Conservation (phyloP, 1,140 invertebrate genomes). For the Drosophila subpulchrella region DNA sequence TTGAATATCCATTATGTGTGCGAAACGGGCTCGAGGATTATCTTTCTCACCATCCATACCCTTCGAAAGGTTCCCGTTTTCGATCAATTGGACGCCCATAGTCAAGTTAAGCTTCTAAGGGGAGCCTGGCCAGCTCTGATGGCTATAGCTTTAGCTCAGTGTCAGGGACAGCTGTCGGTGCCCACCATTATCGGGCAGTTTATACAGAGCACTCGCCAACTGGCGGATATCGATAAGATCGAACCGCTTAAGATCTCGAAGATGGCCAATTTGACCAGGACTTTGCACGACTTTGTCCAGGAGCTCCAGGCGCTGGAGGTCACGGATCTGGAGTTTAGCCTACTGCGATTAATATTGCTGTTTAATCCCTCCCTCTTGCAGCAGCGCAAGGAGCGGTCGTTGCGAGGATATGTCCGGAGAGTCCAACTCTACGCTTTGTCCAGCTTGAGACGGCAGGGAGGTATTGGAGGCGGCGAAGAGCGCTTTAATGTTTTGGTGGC, state of each 20-base stretch:
- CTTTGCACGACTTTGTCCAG: conserved; percentile 92
- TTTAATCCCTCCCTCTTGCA: conserved; percentile 86
- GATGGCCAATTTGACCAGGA: conserved; percentile 92
- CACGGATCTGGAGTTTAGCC: conserved; percentile 93
- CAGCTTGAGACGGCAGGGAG: conserved; percentile 49
- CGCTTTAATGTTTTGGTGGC: conserved; percentile 85
- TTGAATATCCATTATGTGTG: conserved; percentile 96
- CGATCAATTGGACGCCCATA: conserved; percentile 91
- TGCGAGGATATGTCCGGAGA: conserved; percentile 70
- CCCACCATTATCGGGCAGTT: conserved; percentile 93
- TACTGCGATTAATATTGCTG: conserved; percentile 93
- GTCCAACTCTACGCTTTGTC: conserved; percentile 73
- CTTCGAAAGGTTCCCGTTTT: conserved; percentile 93
- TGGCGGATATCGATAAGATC: conserved; percentile 87
- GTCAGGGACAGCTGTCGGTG: conserved; percentile 90
- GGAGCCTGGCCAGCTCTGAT: conserved; percentile 97
- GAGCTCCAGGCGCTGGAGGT: conserved; percentile 90
- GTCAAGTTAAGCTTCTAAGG: conserved; percentile 93
- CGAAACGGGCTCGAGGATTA: conserved; percentile 94
- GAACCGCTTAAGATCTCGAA: conserved; percentile 90
- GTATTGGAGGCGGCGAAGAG: conserved; percentile 55
- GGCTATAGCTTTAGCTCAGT: conserved; percentile 95
- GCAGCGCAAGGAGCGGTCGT: conserved; percentile 61
- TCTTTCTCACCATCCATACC: conserved; percentile 96
- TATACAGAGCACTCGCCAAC: conserved; percentile 88